Conservation (phyloP, 2,797 vertebrate species). For the Melanotaenia boesemani region DNA sequence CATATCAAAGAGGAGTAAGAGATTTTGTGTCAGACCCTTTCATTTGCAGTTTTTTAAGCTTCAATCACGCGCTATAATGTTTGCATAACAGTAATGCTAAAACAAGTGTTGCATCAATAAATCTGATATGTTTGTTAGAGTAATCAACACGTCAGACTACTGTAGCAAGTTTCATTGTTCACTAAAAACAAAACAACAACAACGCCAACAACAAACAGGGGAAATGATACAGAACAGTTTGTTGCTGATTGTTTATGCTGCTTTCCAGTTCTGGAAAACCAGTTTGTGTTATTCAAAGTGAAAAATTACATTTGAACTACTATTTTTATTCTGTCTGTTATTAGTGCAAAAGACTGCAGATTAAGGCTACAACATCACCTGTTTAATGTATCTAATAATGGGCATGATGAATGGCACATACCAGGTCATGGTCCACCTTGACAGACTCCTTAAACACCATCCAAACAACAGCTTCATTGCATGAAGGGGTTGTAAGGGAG, state of each 20-base stretch:
- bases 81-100: not conserved
- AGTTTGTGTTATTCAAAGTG: not conserved
- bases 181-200: too few species aligned
- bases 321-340: not conserved
- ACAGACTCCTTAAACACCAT: constrained; percentile 80
- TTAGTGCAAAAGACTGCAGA: not conserved
- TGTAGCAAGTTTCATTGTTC: too few species aligned
- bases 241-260: not conserved
- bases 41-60: not conserved
- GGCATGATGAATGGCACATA: constrained; percentile 41
- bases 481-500: constrained; percentile 81
- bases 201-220: too few species aligned
- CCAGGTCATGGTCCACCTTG: constrained; percentile 72
- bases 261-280: not conserved
- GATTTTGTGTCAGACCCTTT: not conserved
- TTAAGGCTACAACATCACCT: not conserved
- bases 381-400: not conserved
- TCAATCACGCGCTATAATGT: not conserved
- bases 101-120: not conserved
- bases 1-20: not conserved
- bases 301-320: not conserved
- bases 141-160: too few species aligned
- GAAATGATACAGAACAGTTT: too few species aligned
- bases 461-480: constrained; percentile 81
- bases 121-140: not conserved